phyloP scores from a whole-genome alignment of 2,888 invertebrate genomes.

The Melinaea marsaeus region DNA sequence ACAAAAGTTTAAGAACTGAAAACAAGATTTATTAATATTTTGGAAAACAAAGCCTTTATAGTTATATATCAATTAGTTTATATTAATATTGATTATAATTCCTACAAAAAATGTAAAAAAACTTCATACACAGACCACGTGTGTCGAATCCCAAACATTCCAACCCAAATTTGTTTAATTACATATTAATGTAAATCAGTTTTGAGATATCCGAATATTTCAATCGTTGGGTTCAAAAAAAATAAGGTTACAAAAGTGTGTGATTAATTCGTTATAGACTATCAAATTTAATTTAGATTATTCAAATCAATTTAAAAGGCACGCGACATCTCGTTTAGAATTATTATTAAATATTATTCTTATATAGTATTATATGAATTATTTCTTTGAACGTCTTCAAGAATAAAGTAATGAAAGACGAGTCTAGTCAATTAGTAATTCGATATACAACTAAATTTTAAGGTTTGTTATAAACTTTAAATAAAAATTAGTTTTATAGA shows the following conservation, averaged over 20 bases:
- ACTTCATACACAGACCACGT: background rate
- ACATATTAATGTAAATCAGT: conserved; percentile 57
- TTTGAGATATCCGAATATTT: conserved; percentile 42
- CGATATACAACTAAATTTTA: conserved; percentile 53
- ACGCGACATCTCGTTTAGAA: conserved; percentile 58
- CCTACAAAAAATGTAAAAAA: too few species aligned
- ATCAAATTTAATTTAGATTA: conserved; percentile 61
- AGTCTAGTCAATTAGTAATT: conserved; percentile 49
- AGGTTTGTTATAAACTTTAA: conserved; percentile 12
- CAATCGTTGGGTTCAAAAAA: conserved; percentile 44
- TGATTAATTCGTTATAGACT: conserved; percentile 65
- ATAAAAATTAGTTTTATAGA: conserved; percentile 20
- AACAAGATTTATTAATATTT: too few species aligned
- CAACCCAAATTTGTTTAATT: conserved; percentile 52
- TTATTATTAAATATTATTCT: background rate
- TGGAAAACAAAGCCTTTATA: too few species aligned
- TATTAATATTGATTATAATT: too few species aligned
- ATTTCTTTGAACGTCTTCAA: background rate
- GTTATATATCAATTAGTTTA: too few species aligned
- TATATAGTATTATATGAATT: background rate
- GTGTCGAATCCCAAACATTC: conserved; percentile 38
- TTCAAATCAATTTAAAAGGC: conserved; percentile 66
- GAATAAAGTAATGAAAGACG: background rate
- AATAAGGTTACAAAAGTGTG: conserved; percentile 54
- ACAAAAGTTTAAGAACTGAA: too few species aligned